Percentiles rank a stretch among this genome's conserved stretches.
These are phyloP conservation scores for Drosophila rhopaloa DNA, from an alignment of 1,140 invertebrate species.

Conservation along the genomic window DNA sequence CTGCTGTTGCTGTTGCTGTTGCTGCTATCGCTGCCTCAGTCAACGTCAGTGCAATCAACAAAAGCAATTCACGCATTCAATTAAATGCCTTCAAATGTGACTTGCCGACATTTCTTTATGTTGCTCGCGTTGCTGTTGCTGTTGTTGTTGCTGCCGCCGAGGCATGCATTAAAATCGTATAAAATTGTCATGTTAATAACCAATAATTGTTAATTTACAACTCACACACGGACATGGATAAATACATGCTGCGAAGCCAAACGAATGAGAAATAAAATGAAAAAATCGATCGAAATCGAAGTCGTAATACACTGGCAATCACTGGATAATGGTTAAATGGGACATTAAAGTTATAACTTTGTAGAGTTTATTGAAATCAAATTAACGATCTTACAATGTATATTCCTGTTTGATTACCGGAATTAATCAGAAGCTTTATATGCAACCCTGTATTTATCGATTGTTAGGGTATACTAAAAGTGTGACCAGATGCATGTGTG, in stretches of 20 bases:
- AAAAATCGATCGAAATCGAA: constrained; percentile 24
- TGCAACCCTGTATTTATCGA: not conserved
- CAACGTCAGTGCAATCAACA: constrained; percentile 70
- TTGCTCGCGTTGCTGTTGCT: constrained; percentile 28
- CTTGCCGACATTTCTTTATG: constrained; percentile 68
- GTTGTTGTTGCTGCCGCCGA: constrained; percentile 29
- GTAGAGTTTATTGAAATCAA: not conserved
- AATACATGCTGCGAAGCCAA: constrained; percentile 14
- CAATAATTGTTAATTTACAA: constrained; percentile 84
- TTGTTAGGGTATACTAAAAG: constrained; percentile 9
- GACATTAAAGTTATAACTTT: not conserved
- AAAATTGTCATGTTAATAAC: constrained; percentile 84
- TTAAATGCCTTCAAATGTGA: constrained; percentile 83
- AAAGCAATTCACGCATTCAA: constrained; percentile 83
- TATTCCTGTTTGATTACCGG: not conserved
- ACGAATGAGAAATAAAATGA: constrained; percentile 4
- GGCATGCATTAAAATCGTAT: constrained; percentile 81
- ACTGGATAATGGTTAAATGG: not conserved
- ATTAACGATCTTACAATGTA: not conserved
- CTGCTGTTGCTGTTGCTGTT: constrained; percentile 16
- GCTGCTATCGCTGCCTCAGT: constrained; percentile 6
- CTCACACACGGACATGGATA: constrained; percentile 49
- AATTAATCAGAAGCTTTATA: not conserved
- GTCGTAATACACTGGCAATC: not conserved
- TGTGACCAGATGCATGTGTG: constrained; percentile 10